A percentile compares a stretch with the other conserved stretches of the same genome.
phyloP scores from a whole-genome alignment of 2,888 invertebrate genomes.

The Branchinecta sandiegonensis region DNA sequence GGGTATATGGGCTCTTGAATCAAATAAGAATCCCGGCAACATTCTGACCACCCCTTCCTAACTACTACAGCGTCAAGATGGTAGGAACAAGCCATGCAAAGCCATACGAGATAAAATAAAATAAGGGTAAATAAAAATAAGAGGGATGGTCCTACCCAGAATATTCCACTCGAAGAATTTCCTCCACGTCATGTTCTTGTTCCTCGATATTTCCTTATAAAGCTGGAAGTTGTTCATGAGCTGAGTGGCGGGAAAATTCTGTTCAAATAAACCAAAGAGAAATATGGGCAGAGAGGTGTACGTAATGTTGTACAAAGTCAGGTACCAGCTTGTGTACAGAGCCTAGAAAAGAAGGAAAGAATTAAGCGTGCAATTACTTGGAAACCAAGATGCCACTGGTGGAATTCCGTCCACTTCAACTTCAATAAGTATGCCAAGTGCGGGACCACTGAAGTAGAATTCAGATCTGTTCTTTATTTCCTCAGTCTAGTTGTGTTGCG shows the following conservation, averaged over 20 bases:
- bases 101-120: background rate
- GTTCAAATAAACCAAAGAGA: conserved; percentile 57
- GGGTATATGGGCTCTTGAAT: background rate
- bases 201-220: conserved; percentile 48
- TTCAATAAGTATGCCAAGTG: too few relatives aligned
- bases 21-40: background rate
- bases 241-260: conserved; percentile 44
- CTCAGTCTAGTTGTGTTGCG: too few relatives aligned
- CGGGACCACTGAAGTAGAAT: too few relatives aligned
- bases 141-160: conserved; percentile 33
- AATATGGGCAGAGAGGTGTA: conserved; percentile 61
- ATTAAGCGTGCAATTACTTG: too few relatives aligned
- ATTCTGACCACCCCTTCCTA: background rate
- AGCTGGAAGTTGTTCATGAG: conserved; percentile 48
- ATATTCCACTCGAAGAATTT: conserved; percentile 49
- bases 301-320: conserved; percentile 58
- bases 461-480: too few relatives aligned
- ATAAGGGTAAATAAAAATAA: conserved; percentile 7
- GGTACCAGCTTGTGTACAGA: conserved; percentile 55
- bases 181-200: conserved; percentile 47
- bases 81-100: background rate
- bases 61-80: background rate
- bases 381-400: too few relatives aligned
- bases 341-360: conserved; percentile 38
- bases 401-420: too few relatives aligned